Conservation (phyloP, 2,113 vertebrate species). For the Suncus etruscus region DNA sequence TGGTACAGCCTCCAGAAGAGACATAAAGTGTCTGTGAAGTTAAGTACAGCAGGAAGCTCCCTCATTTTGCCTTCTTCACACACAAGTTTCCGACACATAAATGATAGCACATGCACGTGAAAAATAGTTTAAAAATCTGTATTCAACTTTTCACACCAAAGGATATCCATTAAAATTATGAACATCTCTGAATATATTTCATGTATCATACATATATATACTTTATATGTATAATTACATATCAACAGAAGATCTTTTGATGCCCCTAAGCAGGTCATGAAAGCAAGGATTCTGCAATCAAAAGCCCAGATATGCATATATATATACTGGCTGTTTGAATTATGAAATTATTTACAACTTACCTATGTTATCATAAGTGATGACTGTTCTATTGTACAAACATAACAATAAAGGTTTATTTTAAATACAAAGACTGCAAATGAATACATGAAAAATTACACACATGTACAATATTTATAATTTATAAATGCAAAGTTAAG, state of each 20-base stretch:
- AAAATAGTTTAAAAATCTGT: constrained; percentile 89
- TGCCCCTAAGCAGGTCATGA: constrained; percentile 83
- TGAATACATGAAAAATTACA: constrained; percentile 91
- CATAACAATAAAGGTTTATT: constrained; percentile 85
- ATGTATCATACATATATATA: constrained; percentile 91
- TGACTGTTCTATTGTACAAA: constrained; percentile 87
- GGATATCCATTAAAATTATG: constrained; percentile 88
- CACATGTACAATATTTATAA: constrained; percentile 93
- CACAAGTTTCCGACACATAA: no score
- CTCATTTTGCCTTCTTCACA: no score
- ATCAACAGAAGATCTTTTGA: constrained; percentile 86
- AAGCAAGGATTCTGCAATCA: constrained; percentile 82
- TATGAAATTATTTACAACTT: constrained; percentile 88
- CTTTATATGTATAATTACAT: constrained; percentile 90
- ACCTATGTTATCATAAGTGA: constrained; percentile 85
- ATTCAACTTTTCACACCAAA: constrained; percentile 90
- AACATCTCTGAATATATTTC: constrained; percentile 90
- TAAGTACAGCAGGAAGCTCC: no score
- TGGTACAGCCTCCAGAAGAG: no score
- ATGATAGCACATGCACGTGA: constrained; percentile 45
- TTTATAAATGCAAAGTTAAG: constrained; percentile 91
- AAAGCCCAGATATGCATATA: constrained; percentile 84
- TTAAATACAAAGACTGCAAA: constrained; percentile 91
- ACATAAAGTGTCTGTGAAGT: no score
- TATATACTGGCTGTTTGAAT: constrained; percentile 79